Evolutionary conservation across 1,140 invertebrate genomes (phyloP).

Genomic region (Macrobrachium rosenbergii): DNA sequence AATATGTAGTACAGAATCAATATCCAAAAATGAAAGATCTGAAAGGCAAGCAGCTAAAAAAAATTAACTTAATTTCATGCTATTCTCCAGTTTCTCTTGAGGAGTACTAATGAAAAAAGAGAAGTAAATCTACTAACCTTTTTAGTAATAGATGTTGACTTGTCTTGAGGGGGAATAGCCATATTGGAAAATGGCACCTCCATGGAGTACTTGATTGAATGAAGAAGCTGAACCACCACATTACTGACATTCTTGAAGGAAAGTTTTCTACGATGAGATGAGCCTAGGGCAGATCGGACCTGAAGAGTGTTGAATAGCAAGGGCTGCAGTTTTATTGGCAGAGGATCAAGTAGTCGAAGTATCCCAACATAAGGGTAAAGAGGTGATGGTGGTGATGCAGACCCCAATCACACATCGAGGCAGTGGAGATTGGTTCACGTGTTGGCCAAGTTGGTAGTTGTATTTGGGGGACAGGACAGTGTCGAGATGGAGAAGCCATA

Average conservation of each 20-base stretch:
- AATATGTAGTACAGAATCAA: too few species aligned
- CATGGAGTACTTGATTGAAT: constrained; percentile 92
- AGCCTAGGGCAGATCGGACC: constrained; percentile 77
- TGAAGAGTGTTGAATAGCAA: constrained; percentile 78
- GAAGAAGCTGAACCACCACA: constrained; percentile 89
- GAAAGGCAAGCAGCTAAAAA: too few species aligned
- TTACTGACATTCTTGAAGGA: constrained; percentile 94
- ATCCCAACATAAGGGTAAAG: constrained; percentile 12
- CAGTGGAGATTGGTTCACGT: constrained; percentile 34
- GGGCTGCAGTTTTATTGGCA: constrained; percentile 43
- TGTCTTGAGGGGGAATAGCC: constrained; percentile 74
- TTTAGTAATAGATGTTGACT: constrained; percentile 68
- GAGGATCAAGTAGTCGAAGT: neutral
- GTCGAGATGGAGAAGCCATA: constrained; percentile 39
- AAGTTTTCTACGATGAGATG: constrained; percentile 79
- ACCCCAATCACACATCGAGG: constrained; percentile 16
- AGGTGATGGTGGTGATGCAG: constrained; percentile 13
- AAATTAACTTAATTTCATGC: neutral
- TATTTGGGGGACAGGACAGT: constrained; percentile 41
- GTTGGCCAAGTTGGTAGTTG: constrained; percentile 55
- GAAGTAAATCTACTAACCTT: constrained; percentile 67
- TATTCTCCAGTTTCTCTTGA: too few species aligned
- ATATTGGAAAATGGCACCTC: constrained; percentile 94
- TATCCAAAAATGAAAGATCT: too few species aligned
- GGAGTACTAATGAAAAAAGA: neutral